Evolutionary conservation across 2,888 invertebrate genomes (phyloP).

Genomic region (Dryadula phaetusa): DNA sequence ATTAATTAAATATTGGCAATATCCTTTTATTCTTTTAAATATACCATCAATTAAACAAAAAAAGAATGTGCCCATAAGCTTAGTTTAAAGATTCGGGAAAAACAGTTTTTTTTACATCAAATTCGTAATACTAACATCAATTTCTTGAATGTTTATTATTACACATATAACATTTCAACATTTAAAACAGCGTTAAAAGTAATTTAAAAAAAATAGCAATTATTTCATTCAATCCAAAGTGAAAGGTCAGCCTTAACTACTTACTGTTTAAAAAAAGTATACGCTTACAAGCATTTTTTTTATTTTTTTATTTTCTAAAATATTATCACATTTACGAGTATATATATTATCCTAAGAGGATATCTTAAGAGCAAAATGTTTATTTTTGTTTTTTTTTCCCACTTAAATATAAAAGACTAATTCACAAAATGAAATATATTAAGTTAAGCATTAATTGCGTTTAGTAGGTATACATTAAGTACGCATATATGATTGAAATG

Average conservation of each 20-base stretch:
- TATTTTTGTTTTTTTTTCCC: constrained; percentile 55
- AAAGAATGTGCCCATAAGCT: neutral
- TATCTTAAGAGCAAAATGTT: constrained; percentile 63
- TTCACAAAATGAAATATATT: constrained; percentile 20
- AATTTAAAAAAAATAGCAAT: constrained; percentile 31
- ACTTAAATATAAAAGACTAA: constrained; percentile 36
- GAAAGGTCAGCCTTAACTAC: constrained; percentile 62
- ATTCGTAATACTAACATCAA: neutral
- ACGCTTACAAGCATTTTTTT: constrained; percentile 72
- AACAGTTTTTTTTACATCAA: neutral
- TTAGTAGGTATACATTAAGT: constrained; percentile 40
- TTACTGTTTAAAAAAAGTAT: constrained; percentile 61
- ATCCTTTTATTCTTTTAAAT: neutral
- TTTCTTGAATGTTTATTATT: neutral
- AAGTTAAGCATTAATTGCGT: constrained; percentile 19
- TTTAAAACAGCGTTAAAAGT: constrained; percentile 10
- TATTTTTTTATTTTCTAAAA: constrained; percentile 65
- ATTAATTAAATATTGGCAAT: neutral
- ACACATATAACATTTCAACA: constrained; percentile 15
- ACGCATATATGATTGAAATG: constrained; percentile 37
- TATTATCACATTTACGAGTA: constrained; percentile 81
- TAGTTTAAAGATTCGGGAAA: neutral
- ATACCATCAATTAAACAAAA: neutral
- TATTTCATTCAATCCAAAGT: constrained; percentile 41
- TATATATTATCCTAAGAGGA: constrained; percentile 66